These are phyloP conservation scores for Melitaea athalia DNA, from an alignment of 2,888 invertebrate genomes.

Conservation along the genomic window DNA sequence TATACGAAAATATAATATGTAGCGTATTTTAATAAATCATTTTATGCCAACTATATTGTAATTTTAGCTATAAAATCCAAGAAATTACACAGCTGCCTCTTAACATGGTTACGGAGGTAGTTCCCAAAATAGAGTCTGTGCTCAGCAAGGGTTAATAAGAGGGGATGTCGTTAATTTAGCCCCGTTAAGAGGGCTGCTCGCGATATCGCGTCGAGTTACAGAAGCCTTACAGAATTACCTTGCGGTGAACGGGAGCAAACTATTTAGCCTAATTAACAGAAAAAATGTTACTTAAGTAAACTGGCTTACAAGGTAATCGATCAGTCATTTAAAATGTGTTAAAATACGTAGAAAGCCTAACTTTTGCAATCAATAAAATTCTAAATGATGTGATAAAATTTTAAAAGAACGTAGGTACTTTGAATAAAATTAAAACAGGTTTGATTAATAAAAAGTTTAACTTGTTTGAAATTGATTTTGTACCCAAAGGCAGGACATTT, in stretches of 20 bases:
- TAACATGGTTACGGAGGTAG: conserved; percentile 57
- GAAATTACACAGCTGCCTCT: conserved; percentile 43
- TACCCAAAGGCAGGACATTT: no score
- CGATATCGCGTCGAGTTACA: conserved; percentile 63
- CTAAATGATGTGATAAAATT: background rate
- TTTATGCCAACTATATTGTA: background rate
- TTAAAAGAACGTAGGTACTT: background rate
- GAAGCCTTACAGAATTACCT: conserved; percentile 60
- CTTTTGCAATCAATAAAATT: background rate
- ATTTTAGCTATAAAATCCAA: conserved; percentile 31
- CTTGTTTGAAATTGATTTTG: no score
- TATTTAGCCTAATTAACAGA: conserved; percentile 73
- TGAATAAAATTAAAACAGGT: no score
- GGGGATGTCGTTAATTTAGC: conserved; percentile 69
- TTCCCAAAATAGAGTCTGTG: conserved; percentile 60
- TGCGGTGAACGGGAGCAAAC: conserved; percentile 63
- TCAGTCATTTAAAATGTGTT: background rate
- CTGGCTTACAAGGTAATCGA: background rate
- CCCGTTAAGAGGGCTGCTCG: conserved; percentile 53
- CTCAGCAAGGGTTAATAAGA: conserved; percentile 70
- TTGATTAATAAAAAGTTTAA: no score
- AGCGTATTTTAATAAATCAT: background rate
- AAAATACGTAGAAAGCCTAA: background rate
- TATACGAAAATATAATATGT: background rate
- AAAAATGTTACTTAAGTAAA: conserved; percentile 45